Evolutionary conservation across 92 coral and sea anemone species (phyloP), one percentile per base, ranked within the genome.

Genomic region (Ricordea florida): DNA sequence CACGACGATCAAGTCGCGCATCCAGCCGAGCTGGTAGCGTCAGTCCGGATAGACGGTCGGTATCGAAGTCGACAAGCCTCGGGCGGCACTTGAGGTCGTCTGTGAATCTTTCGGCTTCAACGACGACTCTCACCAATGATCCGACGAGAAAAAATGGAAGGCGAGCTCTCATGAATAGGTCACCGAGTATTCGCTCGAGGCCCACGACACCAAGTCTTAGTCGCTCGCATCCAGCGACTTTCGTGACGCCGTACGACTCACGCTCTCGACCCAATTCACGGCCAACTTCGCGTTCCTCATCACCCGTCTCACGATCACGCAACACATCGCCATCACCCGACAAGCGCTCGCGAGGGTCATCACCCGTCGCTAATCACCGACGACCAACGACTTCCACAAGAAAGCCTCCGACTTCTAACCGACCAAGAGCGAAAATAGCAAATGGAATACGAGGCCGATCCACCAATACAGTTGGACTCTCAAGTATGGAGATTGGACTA

Each of bases 181-280:
- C 90, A 22, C 93, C 97, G 10, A 91, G 97, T 41, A 72, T 88
- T 34, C 86, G 85, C 17, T 77, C 87, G 45, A 79, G 88, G 77
- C 97, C 97, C 17, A 77, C 76, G 34, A 91, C 93, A 11, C 97
- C 97, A 23, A 87, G 97, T 26, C 80, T 94, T 31, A 92, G 97
- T 61, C 92, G 98, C 24, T 82, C 97, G 22, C 97, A 94, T 55
- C 98, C 98, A 7, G 97, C 94, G 5, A 88, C 98, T 2, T 94
- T 81, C 58, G 92, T 88, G 17, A 91, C 93, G 24, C 97, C 85
- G 29, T 84, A 92, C 33, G 90, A 90, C 63, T 93, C 97, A 17
- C 90, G 97, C 38, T 93, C 94, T 10, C 76, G 87, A 24, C 82
- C 88, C 23, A 87, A 93, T 1, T 94, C 98, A 9, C 83, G 97